Conservation (phyloP, 1,140 invertebrate species). For the Diplogasteroides magnus region DNA sequence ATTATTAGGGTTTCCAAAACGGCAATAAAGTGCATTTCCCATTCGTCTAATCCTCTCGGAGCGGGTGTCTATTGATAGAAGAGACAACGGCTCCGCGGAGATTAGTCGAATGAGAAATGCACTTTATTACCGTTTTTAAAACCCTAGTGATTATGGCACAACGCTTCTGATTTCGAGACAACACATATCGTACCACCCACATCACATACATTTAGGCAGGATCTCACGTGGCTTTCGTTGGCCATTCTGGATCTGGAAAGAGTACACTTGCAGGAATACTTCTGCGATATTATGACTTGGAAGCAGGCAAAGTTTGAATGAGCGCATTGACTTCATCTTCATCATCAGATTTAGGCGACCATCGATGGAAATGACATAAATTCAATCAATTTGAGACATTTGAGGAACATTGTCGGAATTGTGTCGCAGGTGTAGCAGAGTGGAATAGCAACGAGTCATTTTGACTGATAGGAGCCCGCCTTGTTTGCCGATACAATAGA, state of each 20-base stretch:
- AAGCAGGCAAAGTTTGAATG: slow-evolving; percentile 50
- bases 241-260: slow-evolving; percentile 59
- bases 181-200: slow-evolving; percentile 4
- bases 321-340: neutral
- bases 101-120: no score
- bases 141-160: no score
- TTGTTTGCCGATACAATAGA: slow-evolving; percentile 72
- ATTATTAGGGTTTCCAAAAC: no score
- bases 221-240: slow-evolving; percentile 81
- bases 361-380: slow-evolving; percentile 40
- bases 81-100: no score
- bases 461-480: slow-evolving; percentile 63
- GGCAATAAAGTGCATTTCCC: no score
- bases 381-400: slow-evolving; percentile 46
- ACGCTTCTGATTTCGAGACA: no score
- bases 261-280: slow-evolving; percentile 58
- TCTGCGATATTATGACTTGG: slow-evolving; percentile 57
- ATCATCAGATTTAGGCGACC: slow-evolving; percentile 29
- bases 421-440: slow-evolving; percentile 62
- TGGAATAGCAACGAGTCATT: neutral
- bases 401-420: slow-evolving; percentile 71
- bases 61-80: no score
- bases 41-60: no score
- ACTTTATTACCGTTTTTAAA: no score
- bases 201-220: slow-evolving; percentile 62